Evolutionary conservation across 1,140 invertebrate genomes (phyloP).

Genomic region (Drosophila bocki): DNA sequence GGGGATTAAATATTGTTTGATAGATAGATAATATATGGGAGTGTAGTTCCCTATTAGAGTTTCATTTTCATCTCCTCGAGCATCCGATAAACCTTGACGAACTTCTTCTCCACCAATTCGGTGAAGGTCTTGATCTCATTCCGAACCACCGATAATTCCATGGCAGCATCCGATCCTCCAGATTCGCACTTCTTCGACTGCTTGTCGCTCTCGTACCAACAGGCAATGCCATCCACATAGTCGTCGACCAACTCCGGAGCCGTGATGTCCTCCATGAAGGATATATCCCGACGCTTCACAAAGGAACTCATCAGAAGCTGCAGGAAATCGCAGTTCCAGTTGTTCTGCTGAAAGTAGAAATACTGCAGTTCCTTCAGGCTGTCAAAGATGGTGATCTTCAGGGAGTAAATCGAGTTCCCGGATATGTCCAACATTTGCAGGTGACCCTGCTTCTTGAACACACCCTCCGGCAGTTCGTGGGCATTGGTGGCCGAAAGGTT

Average conservation of each 20-base stretch:
- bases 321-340: constrained; percentile 83
- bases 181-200: constrained; percentile 72
- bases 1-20: constrained; percentile 29
- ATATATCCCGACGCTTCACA: constrained; percentile 74
- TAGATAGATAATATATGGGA: constrained; percentile 20
- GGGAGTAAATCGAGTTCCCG: constrained; percentile 67
- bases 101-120: constrained; percentile 79
- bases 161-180: constrained; percentile 62
- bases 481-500: constrained; percentile 70
- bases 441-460: constrained; percentile 76
- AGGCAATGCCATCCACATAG: constrained; percentile 80
- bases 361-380: constrained; percentile 77
- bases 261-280: constrained; percentile 77
- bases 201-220: constrained; percentile 81
- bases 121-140: constrained; percentile 80
- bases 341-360: constrained; percentile 84
- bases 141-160: constrained; percentile 77
- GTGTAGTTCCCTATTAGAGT: constrained; percentile 26
- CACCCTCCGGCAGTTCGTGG: constrained; percentile 70
- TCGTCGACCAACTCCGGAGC: constrained; percentile 79
- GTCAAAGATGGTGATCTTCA: constrained; percentile 79
- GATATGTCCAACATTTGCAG: constrained; percentile 79
- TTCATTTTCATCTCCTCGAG: constrained; percentile 78
- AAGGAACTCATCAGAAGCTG: constrained; percentile 79
- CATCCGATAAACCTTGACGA: constrained; percentile 79